These are phyloP conservation scores for Myotis brandtii DNA, from an alignment of 2,113 vertebrate genomes.

Conservation along the genomic window DNA sequence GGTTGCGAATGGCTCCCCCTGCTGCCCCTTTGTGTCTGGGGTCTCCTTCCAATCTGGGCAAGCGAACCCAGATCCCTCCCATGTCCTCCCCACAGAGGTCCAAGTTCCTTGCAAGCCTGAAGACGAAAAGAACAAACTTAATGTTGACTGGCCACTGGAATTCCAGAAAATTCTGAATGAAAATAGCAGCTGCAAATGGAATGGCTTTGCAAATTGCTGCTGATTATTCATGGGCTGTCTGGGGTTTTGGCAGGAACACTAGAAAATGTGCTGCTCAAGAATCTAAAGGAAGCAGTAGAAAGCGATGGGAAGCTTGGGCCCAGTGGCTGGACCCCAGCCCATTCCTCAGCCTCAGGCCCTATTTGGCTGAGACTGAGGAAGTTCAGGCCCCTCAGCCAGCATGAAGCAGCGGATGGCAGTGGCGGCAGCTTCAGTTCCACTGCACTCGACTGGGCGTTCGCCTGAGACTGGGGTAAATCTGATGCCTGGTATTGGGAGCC, in stretches of 20 bases:
- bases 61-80: background rate
- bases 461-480: background rate
- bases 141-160: background rate
- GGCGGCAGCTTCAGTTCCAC: background rate
- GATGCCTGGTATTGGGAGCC: background rate
- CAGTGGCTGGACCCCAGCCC: background rate
- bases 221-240: background rate
- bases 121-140: background rate
- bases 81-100: background rate
- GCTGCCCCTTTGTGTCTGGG: background rate
- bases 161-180: constrained; percentile 52
- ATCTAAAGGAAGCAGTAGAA: background rate
- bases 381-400: background rate
- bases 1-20: background rate
- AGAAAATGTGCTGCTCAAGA: background rate
- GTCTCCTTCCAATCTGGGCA: background rate
- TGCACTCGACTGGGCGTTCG: background rate
- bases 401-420: background rate
- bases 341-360: background rate
- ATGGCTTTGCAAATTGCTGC: background rate
- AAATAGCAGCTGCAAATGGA: constrained; percentile 19
- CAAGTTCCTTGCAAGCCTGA: background rate
- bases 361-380: background rate
- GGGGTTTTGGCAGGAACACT: constrained; percentile 4
- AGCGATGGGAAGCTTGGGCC: fast-evolving